Evolutionary conservation across 2,113 vertebrate genomes (phyloP), one percentile per base, ranked within the genome.

Genomic region (Thalassarche chlororhynchos): DNA sequence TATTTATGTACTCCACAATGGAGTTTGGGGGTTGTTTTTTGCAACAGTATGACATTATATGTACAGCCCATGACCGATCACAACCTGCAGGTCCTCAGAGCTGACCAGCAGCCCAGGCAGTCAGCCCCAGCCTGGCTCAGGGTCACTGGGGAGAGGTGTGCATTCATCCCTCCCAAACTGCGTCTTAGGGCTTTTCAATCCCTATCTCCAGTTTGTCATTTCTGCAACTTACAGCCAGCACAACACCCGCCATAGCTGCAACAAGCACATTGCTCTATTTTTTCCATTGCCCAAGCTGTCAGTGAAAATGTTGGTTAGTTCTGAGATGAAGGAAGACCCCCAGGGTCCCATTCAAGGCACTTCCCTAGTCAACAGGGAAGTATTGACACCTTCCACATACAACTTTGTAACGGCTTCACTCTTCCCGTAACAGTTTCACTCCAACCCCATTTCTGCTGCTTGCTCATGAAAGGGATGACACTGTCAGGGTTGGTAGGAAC

Each of bases 211-310:
- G 1, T 51, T 66, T 58, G 25, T 23, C 61, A 38, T 76, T 75
- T 38, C 5, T 7, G 77, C 42, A 75, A 6, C 51, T 31, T 28
- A 7, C 68, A 78, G 16, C 14, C 47, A 75, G 19, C 1, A 0
- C 20, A 46, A 40, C n/a, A 42, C 25, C 38, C 1, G 1, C 66
- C 2, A 0, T 2, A 38, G 29, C 14, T 82, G 60, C 38, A 62
- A 54, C 19, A 54, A 68, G 34, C 5, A 32, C 9, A 8, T n/a
- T n/a, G 15, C 14, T 89, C 32, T 5, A 20, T n/a, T 77, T n/a
- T n/a, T 57, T 26, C 52, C 24, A 0, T 10, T 68, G 44, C 44
- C n/a, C 29, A 38, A 68, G 25, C 17, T 74, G 28, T 24, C 32
- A 21, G 1, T 68, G 66, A 72, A 75, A 64, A 38, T n/a, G 10